Percentiles rank a stretch among this genome's conserved stretches.
Evolutionary conservation across 2,888 invertebrate genomes (phyloP).

Genomic region (Dichetophora obliterata): DNA sequence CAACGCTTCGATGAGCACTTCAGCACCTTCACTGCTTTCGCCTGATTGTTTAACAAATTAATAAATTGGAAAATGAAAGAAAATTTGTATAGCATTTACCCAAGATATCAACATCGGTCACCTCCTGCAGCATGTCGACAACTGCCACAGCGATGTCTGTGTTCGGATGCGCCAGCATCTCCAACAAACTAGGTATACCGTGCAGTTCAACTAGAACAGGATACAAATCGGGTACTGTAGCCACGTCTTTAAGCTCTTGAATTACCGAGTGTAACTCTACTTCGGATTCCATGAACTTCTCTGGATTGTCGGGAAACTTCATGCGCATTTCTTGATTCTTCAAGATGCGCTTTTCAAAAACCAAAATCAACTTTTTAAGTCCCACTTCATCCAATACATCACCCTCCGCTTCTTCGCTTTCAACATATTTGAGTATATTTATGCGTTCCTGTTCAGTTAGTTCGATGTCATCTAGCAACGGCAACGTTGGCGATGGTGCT

Average conservation of each 20-base stretch:
- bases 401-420: slow-evolving; percentile 85
- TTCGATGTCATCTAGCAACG: slow-evolving; percentile 61
- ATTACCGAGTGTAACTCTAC: slow-evolving; percentile 90
- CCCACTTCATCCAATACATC: slow-evolving; percentile 89
- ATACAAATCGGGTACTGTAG: slow-evolving; percentile 96
- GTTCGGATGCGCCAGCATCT: slow-evolving; percentile 95
- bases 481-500: slow-evolving; percentile 55
- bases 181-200: slow-evolving; percentile 90
- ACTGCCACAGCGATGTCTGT: slow-evolving; percentile 75
- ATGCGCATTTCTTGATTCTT: slow-evolving; percentile 98
- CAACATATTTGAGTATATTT: slow-evolving; percentile 86
- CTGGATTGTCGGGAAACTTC: slow-evolving; percentile 96
- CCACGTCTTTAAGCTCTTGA: slow-evolving; percentile 90
- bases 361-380: slow-evolving; percentile 88
- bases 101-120: slow-evolving; percentile 97
- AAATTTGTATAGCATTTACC: slow-evolving; percentile 46
- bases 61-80: neutral
- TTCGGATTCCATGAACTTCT: slow-evolving; percentile 99
- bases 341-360: slow-evolving; percentile 94
- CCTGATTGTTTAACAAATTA: slow-evolving; percentile 43
- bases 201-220: slow-evolving; percentile 90
- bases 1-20: slow-evolving; percentile 87
- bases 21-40: slow-evolving; percentile 92
- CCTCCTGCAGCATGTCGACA: slow-evolving; percentile 79
- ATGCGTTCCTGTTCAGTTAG: slow-evolving; percentile 81